Evolutionary conservation across 2,113 vertebrate genomes (phyloP), one percentile per base, ranked within the genome.

Genomic region (Tylochromis polylepis): DNA sequence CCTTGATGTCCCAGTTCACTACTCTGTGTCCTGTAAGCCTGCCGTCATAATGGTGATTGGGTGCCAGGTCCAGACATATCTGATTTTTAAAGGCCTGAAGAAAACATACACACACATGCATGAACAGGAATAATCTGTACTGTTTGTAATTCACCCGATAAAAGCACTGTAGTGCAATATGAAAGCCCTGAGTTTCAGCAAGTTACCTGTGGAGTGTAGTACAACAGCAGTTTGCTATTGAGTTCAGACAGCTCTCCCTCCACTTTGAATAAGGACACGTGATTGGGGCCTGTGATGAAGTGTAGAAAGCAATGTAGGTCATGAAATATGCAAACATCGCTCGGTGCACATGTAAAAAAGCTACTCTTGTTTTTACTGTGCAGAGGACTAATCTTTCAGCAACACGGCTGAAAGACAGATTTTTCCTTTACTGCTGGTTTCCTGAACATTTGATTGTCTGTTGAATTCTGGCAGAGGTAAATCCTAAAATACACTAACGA

Each of bases 1-100:
- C 99, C 98, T 99, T 99, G 91, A 99, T 89, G 4, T 99, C 97
- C 98, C 98, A 99, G 88, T 98, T 99, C 90, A 98, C 97, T 31
- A 99, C 98, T 29, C 96, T 95, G 93, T 99, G 97, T 7, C 99
- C 99, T 0, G 99, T 99, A 87, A 99, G 96, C 70, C 99, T 97
- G 85, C 99, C 99, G 0, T 99, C 98, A 78, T 99, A 96, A 20
- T 94, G 70, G 0, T 97, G 98, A 91, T 97, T 96, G 15, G 98
- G 97, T 15, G 98, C 97, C 51, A 99, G 96, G 91, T 99, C 98
- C 94, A 98, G 90, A 91, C 99, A 99, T 94, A 99, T 99, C 92
- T 99, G 98, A 91, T 95, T 97, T 95, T 97, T 98, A 91, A 97
- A 99, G 79, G 99, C 98, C 98, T 99, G 83, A 34, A 83, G 72